These are phyloP conservation scores for Paracyclopina nana DNA, from an alignment of 1,140 invertebrate species.

Conservation along the genomic window DNA sequence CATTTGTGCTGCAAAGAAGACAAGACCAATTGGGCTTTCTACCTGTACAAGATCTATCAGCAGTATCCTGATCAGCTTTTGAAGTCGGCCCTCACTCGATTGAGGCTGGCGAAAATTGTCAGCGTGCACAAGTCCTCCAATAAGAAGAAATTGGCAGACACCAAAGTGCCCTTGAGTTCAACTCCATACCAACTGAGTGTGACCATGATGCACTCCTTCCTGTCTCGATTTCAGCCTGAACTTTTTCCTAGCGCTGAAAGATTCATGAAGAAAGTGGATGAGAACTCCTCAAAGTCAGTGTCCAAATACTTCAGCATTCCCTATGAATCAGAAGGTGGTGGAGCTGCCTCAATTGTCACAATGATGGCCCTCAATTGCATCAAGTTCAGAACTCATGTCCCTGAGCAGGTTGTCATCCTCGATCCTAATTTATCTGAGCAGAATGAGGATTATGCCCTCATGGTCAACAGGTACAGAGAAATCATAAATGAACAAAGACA, in stretches of 20 bases:
- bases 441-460: conserved; percentile 31
- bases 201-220: conserved; percentile 28
- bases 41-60: conserved; percentile 47
- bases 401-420: conserved; percentile 37
- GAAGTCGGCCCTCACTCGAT: conserved; percentile 34
- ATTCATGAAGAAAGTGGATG: too few species aligned
- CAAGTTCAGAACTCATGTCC: conserved; percentile 33
- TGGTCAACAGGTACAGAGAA: conserved; percentile 20
- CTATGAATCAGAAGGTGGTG: conserved; percentile 24
- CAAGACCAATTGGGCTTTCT: conserved; percentile 37
- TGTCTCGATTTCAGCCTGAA: conserved; percentile 24
- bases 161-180: conserved; percentile 34
- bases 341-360: conserved; percentile 23
- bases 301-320: too few species aligned
- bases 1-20: conserved; percentile 39
- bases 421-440: conserved; percentile 33
- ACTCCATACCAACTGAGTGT: conserved; percentile 34
- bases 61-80: conserved; percentile 42
- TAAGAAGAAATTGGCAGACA: conserved; percentile 25
- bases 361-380: conserved; percentile 22
- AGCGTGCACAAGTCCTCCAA: conserved; percentile 29
- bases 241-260: too few species aligned
- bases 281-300: too few species aligned
- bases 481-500: conserved; percentile 10
- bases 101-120: conserved; percentile 36